Conservation (phyloP, 2,888 invertebrate genomes). For the Drosophila hawaiiensis region DNA sequence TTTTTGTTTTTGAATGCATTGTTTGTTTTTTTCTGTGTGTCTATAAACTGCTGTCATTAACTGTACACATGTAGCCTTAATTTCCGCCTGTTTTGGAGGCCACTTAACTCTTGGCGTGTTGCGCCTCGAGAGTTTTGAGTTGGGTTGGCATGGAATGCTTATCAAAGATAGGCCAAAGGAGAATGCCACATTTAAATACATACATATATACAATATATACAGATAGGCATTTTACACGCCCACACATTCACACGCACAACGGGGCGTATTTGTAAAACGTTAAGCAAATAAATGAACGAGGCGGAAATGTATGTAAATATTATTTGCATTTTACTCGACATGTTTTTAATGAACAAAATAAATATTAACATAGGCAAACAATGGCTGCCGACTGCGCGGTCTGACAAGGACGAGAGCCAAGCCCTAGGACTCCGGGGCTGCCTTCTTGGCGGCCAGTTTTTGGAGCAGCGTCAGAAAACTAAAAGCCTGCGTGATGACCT, state of each 20-base stretch:
- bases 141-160: constrained; percentile 31
- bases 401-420: not conserved
- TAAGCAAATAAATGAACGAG: constrained; percentile 47
- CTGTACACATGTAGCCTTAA: not conserved
- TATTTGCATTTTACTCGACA: constrained; percentile 68
- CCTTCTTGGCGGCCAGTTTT: constrained; percentile 80
- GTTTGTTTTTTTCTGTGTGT: not conserved
- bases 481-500: constrained; percentile 83
- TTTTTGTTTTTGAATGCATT: not conserved
- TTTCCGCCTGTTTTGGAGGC: constrained; percentile 23
- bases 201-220: not conserved
- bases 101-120: constrained; percentile 25
- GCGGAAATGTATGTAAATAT: constrained; percentile 66
- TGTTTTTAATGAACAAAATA: constrained; percentile 71
- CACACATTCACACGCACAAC: not conserved
- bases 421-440: constrained; percentile 23
- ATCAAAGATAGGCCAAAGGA: constrained; percentile 56
- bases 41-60: not conserved
- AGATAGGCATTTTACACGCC: constrained; percentile 14
- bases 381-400: not conserved
- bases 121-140: constrained; percentile 19
- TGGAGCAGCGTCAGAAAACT: constrained; percentile 83
- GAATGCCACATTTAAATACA: not conserved
- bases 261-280: constrained; percentile 36
- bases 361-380: constrained; percentile 55